Evolutionary conservation across 1,140 invertebrate genomes (phyloP), one percentile per base, ranked within the genome.

Genomic region (Eueides isabella): DNA sequence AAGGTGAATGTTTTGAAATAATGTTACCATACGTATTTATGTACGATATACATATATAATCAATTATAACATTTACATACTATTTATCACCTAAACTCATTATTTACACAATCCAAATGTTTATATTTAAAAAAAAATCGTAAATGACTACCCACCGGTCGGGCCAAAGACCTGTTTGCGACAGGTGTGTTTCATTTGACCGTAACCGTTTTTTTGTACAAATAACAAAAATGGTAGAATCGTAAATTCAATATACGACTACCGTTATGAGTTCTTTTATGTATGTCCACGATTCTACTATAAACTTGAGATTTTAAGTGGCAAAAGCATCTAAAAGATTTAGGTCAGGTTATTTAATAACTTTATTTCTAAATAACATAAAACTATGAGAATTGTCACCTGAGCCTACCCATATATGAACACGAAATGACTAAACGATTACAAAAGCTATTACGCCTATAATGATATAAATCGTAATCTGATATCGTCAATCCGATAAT

Each of bases 121-220:
- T 71, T 29, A 63, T 2, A 41, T 55, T 11, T 12, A n/a, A 70
- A 70, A 70, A 55, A 55, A 30, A 55, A 19, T 14, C 28, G 16
- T 71, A 5, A 7, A 61, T 35, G 29, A 12, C 26, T n/a, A 44
- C 14, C 61, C 66, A 30, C 72, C 66, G 66, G 66, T 69, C 28
- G 72, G 7, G 72, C 38, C 41, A 23, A 74, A 29, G 33, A 61
- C 67, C 38, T 64, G 62, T 64, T 33, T 26, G 35, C 29, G 72
- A 68, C 72, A 74, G 72, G 67, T 74, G 72, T 23, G 31, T 48
- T 62, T 61, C 72, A 29, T 74, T 69, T 69, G 9, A 38, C 31
- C 23, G 29, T 61, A 71, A 55, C 62, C 28, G 38, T 64, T 71
- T 71, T 72, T 71, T 48, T 65, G 28, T 44, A 44, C 16, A 44